Base-by-base conservation (phyloP, 53 echinoderm and acorn worm species). In the Arbacia lixula region DNA sequence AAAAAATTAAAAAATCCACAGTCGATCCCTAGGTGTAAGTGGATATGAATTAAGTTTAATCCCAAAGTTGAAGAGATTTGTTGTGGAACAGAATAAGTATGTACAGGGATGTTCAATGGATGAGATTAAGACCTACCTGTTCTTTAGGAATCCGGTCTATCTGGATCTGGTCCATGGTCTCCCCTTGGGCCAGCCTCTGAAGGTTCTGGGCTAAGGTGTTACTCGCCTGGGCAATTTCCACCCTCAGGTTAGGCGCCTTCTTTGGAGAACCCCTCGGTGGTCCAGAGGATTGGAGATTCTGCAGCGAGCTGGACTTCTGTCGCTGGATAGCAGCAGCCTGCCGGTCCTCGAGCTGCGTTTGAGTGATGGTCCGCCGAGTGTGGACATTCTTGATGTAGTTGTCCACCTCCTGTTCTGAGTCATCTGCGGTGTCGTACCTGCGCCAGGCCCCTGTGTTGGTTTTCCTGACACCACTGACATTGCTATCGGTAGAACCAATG, bases 131-230 rank as follows among this genome's bases (percentile, higher is more conserved):
- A n/a, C 87, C 85, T 74, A 95, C 95, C 92, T 95, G 92, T 76
- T 95, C 95, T 73, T 95, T 95, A 28, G 95, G 92, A 37, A 95
- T 83, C 42, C 88, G 33, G 35, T 95, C 92, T 69, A 90, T 51
- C 42, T 85, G 85, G 20, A 86, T 66, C 67, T 88, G 85, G 19
- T 85, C 52, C n/a, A 73, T 73, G 16, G 85, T 42, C 42, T 92
- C 92, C 21, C 92, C 92, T 33, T 92, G 88, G 67, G 92, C 83
- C 40, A 92, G 75, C 65, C 92, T 71, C 75, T 92, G 92, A 25
- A 92, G 75, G 49, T 82, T 92, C 83, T 92, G 88, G 1, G 88
- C 92, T 31, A 92, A 81, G 11, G 88, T 85, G 83, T 86, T 92
- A 84, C 92, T 92, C 6, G 88, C 92, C 83, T 92, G 88, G 30